Evolutionary conservation across 2,888 invertebrate genomes (phyloP).

Genomic region (Cactoblastis cactorum): DNA sequence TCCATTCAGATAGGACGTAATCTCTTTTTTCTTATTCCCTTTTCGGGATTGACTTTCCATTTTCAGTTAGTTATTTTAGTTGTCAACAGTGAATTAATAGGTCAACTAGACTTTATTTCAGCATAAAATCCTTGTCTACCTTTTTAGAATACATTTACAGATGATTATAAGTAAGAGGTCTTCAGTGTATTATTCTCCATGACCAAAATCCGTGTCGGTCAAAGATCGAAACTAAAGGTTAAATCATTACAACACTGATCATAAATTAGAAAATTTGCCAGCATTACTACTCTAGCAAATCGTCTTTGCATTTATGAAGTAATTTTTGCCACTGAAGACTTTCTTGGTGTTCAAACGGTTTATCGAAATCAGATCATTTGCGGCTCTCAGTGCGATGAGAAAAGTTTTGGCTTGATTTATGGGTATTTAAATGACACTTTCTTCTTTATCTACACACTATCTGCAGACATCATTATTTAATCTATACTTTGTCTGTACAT

Average conservation of each 20-base stretch:
- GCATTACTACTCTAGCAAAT: not conserved
- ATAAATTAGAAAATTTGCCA: not conserved
- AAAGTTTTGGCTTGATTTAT: conserved; percentile 3
- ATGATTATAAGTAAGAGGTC: too few relatives aligned
- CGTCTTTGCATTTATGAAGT: not conserved
- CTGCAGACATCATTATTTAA: too few relatives aligned
- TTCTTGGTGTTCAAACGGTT: not conserved
- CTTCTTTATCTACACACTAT: not conserved
- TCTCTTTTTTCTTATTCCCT: not conserved
- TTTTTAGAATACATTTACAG: too few relatives aligned
- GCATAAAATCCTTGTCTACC: too few relatives aligned
- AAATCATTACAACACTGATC: not conserved
- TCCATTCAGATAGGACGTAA: conserved; percentile 1
- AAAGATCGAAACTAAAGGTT: not conserved
- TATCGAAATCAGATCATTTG: conserved; percentile 2
- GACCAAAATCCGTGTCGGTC: too few relatives aligned
- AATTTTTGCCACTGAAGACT: not conserved
- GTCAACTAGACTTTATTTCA: too few relatives aligned
- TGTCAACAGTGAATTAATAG: not conserved
- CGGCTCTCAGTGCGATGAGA: not conserved
- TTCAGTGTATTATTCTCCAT: too few relatives aligned
- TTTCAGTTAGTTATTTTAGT: not conserved
- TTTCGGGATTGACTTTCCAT: not conserved
- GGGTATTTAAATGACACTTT: not conserved
- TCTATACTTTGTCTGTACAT: too few relatives aligned